Evolutionary conservation across 2,113 vertebrate genomes (phyloP).

Genomic region (Accipiter virgatus): DNA sequence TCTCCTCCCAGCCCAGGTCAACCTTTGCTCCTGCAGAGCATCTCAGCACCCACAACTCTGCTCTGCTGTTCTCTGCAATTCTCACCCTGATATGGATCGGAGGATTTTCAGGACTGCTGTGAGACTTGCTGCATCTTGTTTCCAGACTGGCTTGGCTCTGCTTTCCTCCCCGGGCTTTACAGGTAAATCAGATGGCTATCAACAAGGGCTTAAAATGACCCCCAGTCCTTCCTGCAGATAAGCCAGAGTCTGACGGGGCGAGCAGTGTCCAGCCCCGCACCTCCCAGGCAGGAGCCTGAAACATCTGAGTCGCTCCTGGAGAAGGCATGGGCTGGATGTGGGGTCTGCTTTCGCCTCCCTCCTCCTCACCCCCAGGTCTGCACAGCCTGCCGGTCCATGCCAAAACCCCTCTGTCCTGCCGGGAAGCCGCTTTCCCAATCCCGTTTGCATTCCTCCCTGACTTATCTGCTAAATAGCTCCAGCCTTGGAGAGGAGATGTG

Average conservation of each 20-base stretch:
- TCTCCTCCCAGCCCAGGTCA: neutral
- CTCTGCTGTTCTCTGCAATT: neutral
- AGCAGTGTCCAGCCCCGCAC: rapidly evolving
- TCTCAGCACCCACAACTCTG: neutral
- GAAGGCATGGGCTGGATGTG: neutral
- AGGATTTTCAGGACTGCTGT: neutral
- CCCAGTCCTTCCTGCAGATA: neutral
- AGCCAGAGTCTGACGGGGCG: neutral
- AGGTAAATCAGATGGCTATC: neutral
- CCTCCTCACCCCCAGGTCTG: neutral
- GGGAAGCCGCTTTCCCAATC: neutral
- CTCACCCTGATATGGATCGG: neutral
- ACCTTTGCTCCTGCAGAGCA: neutral
- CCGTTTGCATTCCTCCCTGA: neutral
- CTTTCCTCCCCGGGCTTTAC: neutral
- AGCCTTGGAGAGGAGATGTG: neutral
- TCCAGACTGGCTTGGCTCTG: neutral
- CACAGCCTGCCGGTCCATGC: neutral
- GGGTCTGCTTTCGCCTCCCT: neutral
- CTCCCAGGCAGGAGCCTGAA: neutral
- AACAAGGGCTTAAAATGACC: neutral
- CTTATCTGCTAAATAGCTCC: neutral
- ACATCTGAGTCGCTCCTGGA: neutral
- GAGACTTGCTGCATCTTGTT: slow-evolving; percentile 55
- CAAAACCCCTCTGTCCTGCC: neutral